A percentile compares a stretch with the other conserved stretches of the same genome.
phyloP scores from a whole-genome alignment of 2,797 vertebrate species.

The Benthosema pterotum region DNA sequence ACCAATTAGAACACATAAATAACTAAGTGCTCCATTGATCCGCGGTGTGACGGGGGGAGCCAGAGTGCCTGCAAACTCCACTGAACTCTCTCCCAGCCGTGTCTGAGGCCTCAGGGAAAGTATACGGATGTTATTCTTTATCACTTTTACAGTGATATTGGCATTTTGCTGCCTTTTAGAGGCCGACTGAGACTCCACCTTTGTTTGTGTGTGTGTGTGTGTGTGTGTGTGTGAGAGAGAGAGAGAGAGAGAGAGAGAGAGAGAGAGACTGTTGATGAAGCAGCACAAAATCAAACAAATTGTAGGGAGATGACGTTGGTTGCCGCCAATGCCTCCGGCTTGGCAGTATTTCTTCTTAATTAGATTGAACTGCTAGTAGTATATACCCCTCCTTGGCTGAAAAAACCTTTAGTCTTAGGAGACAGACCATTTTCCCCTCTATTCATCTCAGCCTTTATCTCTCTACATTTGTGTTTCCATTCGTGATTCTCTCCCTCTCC shows the following conservation, averaged over 20 bases:
- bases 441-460: neutral
- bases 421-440: neutral
- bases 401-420: neutral
- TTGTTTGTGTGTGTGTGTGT: slow-evolving; percentile 56
- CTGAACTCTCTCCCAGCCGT: slow-evolving; percentile 65
- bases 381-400: neutral
- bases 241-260: no score
- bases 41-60: slow-evolving; percentile 64
- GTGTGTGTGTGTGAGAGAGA: slow-evolving; percentile 7
- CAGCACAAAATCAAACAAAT: slow-evolving; percentile 53
- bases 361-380: neutral
- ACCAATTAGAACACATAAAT: slow-evolving; percentile 69
- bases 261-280: slow-evolving; percentile 72
- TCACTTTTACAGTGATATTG: slow-evolving; percentile 72
- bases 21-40: slow-evolving; percentile 74
- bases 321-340: neutral
- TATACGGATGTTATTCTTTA: slow-evolving; percentile 75
- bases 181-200: slow-evolving; percentile 65
- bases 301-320: slow-evolving; percentile 71
- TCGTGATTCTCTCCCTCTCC: slow-evolving; percentile 26
- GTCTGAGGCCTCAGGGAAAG: slow-evolving; percentile 64
- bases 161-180: slow-evolving; percentile 74
- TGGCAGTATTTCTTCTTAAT: slow-evolving; percentile 1
- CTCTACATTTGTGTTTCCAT: neutral
- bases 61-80: slow-evolving; percentile 65